Evolutionary conservation across 2,797 vertebrate genomes (phyloP), one percentile per base, ranked within the genome.

Genomic region (Falco concolor): DNA sequence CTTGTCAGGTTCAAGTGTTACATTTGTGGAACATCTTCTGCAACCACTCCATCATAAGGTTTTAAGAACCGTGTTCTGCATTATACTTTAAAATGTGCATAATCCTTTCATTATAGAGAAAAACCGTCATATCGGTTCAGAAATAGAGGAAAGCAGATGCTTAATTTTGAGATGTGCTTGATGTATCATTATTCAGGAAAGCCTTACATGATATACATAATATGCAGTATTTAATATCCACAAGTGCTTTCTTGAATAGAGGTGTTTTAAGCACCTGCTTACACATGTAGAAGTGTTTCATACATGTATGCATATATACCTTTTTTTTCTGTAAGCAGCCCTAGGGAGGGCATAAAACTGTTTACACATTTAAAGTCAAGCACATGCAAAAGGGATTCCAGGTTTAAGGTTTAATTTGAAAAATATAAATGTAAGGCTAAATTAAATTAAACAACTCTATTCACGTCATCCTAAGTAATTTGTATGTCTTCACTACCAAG

Each of bases 21-120:
- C 53, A 84, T 95, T 97, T 90, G 91, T 91, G 84, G 81, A 96
- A 91, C 42, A 74, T 95, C 67, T 90, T 86, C 91, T 79, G 57
- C 84, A 94, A 15, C 84, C 24, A 72, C 92, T 94, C 91, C 80
- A 81, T 94, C 86, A 68, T 67, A 65, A 81, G 63, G 60, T 59
- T 95, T 87, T 83, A 91, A 95, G 75, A 87, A 50, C 73, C 45
- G 27, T 68, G 57, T 87, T 94, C 50, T 78, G 56, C 72, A 89
- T 86, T 95, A 94, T 79, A 93, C 89, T 95, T 95, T 93, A 89
- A 94, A 95, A 96, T 91, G 63, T 86, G 92, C 45, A 34, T 88
- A 94, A 96, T 93, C 78, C 67, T 78, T 88, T 93, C 70, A 56
- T 92, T 92, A 90, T 54, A 47, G 80, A 90, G 73, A 84, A 89